phyloP scores from a whole-genome alignment of 2,888 invertebrate genomes.

The Tetranychus piercei region DNA sequence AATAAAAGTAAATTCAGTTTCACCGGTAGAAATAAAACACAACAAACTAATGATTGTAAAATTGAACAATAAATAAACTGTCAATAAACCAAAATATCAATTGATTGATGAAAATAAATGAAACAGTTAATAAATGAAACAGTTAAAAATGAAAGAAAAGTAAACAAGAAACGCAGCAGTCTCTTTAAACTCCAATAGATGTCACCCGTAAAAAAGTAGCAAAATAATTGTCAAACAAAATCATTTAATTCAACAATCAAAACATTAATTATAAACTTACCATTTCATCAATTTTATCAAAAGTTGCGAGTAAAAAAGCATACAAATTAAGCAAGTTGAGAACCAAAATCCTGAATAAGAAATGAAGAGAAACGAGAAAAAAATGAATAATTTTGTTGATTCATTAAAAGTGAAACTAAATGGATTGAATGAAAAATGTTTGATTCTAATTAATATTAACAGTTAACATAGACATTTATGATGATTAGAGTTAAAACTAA shows the following conservation, averaged over 20 bases:
- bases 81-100: no score
- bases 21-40: no score
- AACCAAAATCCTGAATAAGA: slow-evolving; percentile 64
- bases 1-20: no score
- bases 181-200: background rate
- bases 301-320: slow-evolving; percentile 75
- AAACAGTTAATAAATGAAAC: no score
- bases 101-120: no score
- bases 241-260: background rate
- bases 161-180: background rate
- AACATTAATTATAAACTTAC: background rate
- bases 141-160: background rate
- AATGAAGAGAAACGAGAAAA: background rate
- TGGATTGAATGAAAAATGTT: slow-evolving; percentile 5
- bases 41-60: no score
- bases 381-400: no score
- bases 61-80: no score
- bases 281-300: slow-evolving; percentile 51
- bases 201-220: background rate
- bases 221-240: background rate
- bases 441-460: slow-evolving; percentile 12
- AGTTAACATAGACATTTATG: slow-evolving; percentile 13
- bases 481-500: background rate
- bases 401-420: no score
- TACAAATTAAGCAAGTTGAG: slow-evolving; percentile 83